Evolutionary conservation across 1,140 invertebrate species (phyloP), one percentile per base, ranked within the genome.

Genomic region (Drosophila sproati): DNA sequence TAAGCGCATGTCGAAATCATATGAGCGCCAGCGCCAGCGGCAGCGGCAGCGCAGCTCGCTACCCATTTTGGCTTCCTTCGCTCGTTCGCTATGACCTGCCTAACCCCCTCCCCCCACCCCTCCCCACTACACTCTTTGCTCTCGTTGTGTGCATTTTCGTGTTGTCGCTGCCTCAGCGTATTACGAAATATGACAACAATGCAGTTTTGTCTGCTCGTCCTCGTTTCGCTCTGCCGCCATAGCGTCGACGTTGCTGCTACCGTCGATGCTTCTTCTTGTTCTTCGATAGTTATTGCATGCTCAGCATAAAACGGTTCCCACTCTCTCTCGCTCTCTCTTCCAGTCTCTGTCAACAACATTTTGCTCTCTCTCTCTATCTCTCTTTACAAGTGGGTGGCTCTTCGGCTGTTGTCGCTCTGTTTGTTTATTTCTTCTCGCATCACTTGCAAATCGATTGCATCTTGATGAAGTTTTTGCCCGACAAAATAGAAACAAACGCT

Each of bases 121-220:
- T 3, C 34, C 71, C 39, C 43, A 20, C 20, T 20, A 0, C 20
- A 20, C 20, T 20, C 20, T 20, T 20, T 20, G 20, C 29, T 20
- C 32, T 20, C 47, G 28, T 37, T 74, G 52, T 76, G 48, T 74
- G 41, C 68, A 73, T 64, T 52, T 52, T 67, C 55, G 20, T 64
- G 66, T 59, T 81, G 54, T 59, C 34, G 82, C 78, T 81, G 77
- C 70, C 66, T 86, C 82, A 86, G 83, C 83, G 80, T 89, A 89
- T 89, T 89, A 91, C 88, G 88, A 91, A 91, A 91, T 88, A 91
- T 91, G 88, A 91, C 89, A 91, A 91, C 88, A 91, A 91, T 91
- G 88, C 88, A 91, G 79, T 85, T 91, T 87, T 62, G 77, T 74
- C 59, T 66, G 63, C 71, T 77, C 85, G 85, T 89, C 85, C 85